Conservation (phyloP, 2,797 vertebrate genomes). For the Aselliscus stoliczkanus region DNA sequence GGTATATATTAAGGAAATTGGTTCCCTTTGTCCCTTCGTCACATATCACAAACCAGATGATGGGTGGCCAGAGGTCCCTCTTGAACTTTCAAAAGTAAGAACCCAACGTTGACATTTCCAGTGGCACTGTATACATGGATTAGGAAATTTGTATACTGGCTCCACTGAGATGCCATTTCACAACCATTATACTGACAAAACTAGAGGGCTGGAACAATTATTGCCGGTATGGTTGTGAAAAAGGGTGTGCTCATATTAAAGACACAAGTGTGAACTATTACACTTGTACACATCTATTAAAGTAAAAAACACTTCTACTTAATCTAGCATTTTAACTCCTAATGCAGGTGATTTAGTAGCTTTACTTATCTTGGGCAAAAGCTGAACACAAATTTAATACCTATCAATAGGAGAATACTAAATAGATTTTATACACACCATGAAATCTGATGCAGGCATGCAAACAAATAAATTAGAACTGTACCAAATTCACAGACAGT, state of each 20-base stretch:
- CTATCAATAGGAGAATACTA: background rate
- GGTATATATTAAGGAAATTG: background rate
- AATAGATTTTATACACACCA: background rate
- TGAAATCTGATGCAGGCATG: background rate
- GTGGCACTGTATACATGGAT: background rate
- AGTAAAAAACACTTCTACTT: background rate
- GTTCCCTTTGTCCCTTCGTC: background rate
- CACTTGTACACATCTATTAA: background rate
- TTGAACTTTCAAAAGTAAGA: conserved; percentile 14
- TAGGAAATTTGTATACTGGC: background rate
- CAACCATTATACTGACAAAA: background rate
- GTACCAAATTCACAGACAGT: background rate
- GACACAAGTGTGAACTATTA: background rate
- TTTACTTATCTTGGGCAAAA: background rate
- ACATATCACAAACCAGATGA: background rate
- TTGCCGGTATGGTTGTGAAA: background rate
- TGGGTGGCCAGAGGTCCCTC: background rate
- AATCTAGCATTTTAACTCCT: background rate
- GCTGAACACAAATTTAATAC: background rate
- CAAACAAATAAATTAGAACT: background rate
- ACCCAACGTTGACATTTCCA: background rate
- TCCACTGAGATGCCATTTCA: background rate
- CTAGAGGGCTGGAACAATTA: background rate
- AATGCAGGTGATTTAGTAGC: background rate
- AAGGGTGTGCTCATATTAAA: background rate